Evolutionary conservation across 2,888 invertebrate genomes (phyloP).

Genomic region (Brenthis hecate): DNA sequence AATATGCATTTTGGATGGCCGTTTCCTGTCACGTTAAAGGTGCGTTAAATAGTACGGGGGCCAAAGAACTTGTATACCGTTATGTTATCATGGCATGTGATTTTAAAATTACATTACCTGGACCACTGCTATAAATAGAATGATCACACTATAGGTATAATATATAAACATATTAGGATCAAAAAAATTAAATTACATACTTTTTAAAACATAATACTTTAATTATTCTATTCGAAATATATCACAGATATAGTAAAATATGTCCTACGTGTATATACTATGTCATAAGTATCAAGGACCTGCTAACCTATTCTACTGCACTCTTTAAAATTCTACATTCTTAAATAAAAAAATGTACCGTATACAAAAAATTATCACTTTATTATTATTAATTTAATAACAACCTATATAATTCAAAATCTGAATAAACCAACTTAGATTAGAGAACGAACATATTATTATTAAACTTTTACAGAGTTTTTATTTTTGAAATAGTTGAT

Average conservation of each 20-base stretch:
- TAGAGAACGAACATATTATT: neutral
- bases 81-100: constrained; percentile 27
- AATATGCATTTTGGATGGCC: constrained; percentile 39
- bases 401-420: neutral
- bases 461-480: constrained; percentile 7
- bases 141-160: no score
- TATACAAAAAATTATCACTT: no score
- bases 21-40: constrained; percentile 46
- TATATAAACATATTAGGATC: no score
- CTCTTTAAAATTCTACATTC: no score
- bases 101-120: constrained; percentile 14
- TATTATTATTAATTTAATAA: neutral
- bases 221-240: no score
- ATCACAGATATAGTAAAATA: no score
- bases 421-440: neutral
- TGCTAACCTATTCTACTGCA: no score
- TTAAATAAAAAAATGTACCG: no score
- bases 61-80: constrained; percentile 40
- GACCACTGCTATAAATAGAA: neutral
- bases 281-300: no score
- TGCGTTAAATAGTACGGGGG: constrained; percentile 40
- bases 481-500: constrained; percentile 25
- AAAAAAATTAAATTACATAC: no score
- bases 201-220: no score
- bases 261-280: no score